Evolutionary conservation across 2,113 vertebrate species (phyloP), one percentile per base, ranked within the genome.

Genomic region (Calyptomena viridis): DNA sequence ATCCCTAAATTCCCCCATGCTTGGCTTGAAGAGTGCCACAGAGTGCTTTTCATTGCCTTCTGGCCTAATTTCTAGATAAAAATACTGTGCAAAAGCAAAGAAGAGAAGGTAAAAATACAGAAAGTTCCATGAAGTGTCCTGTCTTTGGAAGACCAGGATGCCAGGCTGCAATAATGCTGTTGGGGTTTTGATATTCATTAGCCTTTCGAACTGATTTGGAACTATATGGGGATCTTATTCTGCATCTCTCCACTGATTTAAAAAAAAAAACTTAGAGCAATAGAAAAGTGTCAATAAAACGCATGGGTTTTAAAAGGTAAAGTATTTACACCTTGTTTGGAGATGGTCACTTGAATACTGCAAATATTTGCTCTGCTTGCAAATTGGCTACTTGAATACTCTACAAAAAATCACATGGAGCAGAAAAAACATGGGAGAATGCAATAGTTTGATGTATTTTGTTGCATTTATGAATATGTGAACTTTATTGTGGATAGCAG

Each of bases 361-460:
- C 66, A 96, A 94, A 94, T 95, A 95, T 93, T 94, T 96, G 35
- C 52, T 91, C 11, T 87, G 9, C 47, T 82, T 84, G 53, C 58
- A 94, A 92, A 78, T 50, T 75, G 55, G 20, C 67, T 89, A 13
- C 39, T 79, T 87, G 58, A 80, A 58, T 75, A 55, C 40, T 64
- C 35, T 30, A 31, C 67, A 73, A 62, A 79, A 94, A 89, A 66
- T 89, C n/a, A 52, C 44, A 35, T 9, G 21, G 49, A 58, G 27
- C 33, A 28, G 50, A 55, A 69, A 76, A 85, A 87, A 71, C 7
- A 15, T 31, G 28, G 11, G 47, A 50, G 20, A 67, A 56, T 23
- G 15, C 15, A 82, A 7, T 25, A 40, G 31, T 60, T 47, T 46
- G 8, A 25, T 64, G 31, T 24, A 30, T 55, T 75, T 82, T 82